Evolutionary conservation across 2,888 invertebrate species (phyloP), one percentile per base, ranked within the genome.

Genomic region (Cheilosia soror): DNA sequence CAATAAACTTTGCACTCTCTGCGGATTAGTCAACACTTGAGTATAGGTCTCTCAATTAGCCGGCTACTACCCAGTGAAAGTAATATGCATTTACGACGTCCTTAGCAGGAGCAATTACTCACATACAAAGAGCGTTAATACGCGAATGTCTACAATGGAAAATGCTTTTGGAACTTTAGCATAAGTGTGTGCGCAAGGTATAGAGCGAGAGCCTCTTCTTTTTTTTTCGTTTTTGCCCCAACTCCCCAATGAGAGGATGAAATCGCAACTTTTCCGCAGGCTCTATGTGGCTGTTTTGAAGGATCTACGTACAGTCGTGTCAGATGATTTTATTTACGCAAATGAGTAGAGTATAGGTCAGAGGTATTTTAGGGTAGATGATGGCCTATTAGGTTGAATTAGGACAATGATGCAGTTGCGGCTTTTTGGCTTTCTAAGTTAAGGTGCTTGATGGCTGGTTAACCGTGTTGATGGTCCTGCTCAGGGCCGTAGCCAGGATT

Each of bases 11-110:
- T 69, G 65, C 69, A 75, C 84, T 80, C 80, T 58, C 80, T 47
- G 66, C 71, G 75, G 84, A 84, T 84, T 80, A 84, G 80, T 80
- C 75, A 80, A 80, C 84, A 80, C 80, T 84, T 84, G 75, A 80
- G 80, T 51, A 58, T 76, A 76, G 81, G 81, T 81, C 76, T 76
- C 81, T 81, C 76, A 76, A 81, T 81, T 81, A 81, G 81, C 81
- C 62, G 40, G 51, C 31, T 27, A 62, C 33, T 81, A 68, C 68
- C 71, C 20, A 65, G 65, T 33, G 69, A 65, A 60, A 71, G 71
- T 76, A 60, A 53, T 58, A 65, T 73, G 44, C 55, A 76, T 76
- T 76, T 13, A 69, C 37, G 73, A 65, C 58, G 76, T 81, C 79
- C 79, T 79, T 73, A 58, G 66, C 58, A 75, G 69, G 75, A 76